Evolutionary conservation across 2,113 vertebrate species (phyloP).

Genomic region (Ardeotis arabs): DNA sequence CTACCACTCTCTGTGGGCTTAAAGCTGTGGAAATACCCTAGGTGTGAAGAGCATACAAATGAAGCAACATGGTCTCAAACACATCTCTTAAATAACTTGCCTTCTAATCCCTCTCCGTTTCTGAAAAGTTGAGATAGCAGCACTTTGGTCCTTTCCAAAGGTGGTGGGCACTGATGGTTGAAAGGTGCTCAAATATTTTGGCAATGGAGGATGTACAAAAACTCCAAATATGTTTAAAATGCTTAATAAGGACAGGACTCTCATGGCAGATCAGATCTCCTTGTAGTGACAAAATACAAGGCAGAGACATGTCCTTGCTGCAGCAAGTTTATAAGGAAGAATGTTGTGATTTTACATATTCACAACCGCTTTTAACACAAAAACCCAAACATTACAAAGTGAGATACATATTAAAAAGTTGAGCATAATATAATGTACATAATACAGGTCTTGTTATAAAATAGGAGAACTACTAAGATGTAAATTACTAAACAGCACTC

Average conservation of each 20-base stretch:
- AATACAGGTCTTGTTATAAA: neutral
- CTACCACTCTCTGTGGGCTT: neutral
- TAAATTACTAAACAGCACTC: neutral
- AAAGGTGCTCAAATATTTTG: neutral
- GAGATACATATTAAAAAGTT: neutral
- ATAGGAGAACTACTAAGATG: neutral
- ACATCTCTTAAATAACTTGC: neutral
- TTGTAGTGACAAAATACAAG: neutral
- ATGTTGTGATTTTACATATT: neutral
- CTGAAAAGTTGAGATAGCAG: neutral
- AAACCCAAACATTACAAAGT: neutral
- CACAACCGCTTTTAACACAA: neutral
- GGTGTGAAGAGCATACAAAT: neutral
- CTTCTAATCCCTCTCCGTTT: neutral
- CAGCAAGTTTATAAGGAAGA: neutral
- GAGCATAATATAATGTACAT: fast-evolving
- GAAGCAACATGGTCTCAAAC: neutral
- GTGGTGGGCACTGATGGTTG: neutral
- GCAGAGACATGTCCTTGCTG: neutral
- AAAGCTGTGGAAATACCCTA: neutral
- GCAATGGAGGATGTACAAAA: neutral
- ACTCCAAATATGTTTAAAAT: neutral
- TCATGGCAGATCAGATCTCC: neutral
- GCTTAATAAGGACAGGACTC: neutral
- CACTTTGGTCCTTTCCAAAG: neutral